Evolutionary conservation across 2,888 invertebrate genomes (phyloP).

Genomic region (Schizotus pectinicornis): DNA sequence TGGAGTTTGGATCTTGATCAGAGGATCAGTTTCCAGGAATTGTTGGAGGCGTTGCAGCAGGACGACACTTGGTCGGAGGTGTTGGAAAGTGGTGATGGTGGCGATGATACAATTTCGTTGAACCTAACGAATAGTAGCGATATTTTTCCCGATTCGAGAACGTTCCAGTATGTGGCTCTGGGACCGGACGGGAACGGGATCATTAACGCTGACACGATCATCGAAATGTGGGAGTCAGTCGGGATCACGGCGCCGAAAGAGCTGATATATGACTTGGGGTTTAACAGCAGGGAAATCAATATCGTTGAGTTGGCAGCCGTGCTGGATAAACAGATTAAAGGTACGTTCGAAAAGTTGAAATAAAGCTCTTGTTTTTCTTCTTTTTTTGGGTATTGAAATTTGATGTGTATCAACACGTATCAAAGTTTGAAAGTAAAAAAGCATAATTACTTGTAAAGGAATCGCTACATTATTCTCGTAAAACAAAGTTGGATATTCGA

Average conservation of each 20-base stretch:
- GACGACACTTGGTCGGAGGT: conserved; percentile 58
- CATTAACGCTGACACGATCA: conserved; percentile 62
- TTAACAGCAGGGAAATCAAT: conserved; percentile 64
- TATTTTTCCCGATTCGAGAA: conserved; percentile 51
- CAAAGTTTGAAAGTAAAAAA: no score
- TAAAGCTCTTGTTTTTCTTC: neutral
- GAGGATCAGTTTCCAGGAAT: conserved; percentile 70
- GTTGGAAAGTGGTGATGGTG: conserved; percentile 39
- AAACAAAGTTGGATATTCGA: no score
- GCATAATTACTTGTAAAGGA: no score
- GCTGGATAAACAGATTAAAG: conserved; percentile 70
- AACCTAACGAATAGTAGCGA: conserved; percentile 53
- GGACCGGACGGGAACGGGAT: conserved; percentile 54
- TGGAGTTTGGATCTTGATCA: conserved; percentile 69
- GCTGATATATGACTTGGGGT: conserved; percentile 72
- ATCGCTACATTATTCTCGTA: no score
- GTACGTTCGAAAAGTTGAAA: conserved; percentile 14
- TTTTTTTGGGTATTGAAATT: no score
- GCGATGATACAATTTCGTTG: conserved; percentile 54
- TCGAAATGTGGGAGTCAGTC: conserved; percentile 76
- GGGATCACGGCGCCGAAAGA: conserved; percentile 70
- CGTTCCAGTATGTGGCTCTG: conserved; percentile 54
- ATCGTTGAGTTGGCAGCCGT: conserved; percentile 69
- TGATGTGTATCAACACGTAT: no score
- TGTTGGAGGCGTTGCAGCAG: conserved; percentile 67